A percentile compares a stretch with the other conserved stretches of the same genome.
These are phyloP conservation scores for Terrapene triunguis DNA, from an alignment of 2,113 vertebrate genomes.

Conservation along the genomic window DNA sequence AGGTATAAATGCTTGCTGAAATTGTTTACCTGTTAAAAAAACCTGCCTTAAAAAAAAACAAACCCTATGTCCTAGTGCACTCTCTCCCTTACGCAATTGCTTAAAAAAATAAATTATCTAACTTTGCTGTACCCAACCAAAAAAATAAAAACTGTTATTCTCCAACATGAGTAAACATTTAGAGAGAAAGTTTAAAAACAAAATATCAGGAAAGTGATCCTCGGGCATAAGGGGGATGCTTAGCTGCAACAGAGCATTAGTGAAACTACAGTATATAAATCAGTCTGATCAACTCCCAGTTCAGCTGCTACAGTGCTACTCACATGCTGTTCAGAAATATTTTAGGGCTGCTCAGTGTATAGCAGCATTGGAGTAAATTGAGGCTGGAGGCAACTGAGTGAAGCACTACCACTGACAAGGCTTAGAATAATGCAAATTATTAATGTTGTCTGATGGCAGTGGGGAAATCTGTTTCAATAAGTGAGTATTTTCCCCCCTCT, in stretches of 20 bases:
- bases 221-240: neutral
- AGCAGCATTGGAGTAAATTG: neutral
- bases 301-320: neutral
- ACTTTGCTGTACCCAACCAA: too few relatives aligned
- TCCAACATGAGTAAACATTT: neutral
- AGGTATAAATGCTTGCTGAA: too few relatives aligned
- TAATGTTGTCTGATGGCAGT: neutral
- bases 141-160: too few relatives aligned
- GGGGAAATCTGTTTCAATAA: neutral
- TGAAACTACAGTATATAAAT: neutral
- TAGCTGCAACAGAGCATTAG: neutral
- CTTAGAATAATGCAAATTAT: neutral
- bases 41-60: too few relatives aligned
- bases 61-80: too few relatives aligned
- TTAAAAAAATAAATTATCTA: too few relatives aligned
- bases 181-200: neutral
- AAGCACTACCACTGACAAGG: neutral
- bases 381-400: neutral
- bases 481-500: neutral
- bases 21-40: too few relatives aligned
- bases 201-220: neutral
- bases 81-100: too few relatives aligned
- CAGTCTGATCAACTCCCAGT: neutral
- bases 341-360: neutral
- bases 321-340: neutral